Evolutionary conservation across 2,888 invertebrate genomes (phyloP).

Genomic region (Nymphalis polychloros): DNA sequence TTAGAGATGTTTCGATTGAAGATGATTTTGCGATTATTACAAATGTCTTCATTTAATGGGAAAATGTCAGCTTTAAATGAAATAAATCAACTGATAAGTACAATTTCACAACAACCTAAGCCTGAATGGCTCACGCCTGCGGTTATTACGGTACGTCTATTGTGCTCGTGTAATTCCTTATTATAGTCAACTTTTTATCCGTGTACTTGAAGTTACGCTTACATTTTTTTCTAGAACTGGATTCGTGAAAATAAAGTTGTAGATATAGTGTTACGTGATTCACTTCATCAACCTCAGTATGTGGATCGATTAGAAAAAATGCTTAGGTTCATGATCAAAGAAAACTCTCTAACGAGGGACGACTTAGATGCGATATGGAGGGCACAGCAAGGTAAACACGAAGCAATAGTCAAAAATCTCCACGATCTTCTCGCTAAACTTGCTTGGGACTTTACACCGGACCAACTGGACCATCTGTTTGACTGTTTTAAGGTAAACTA

Average conservation of each 20-base stretch:
- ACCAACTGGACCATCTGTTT: slow-evolving; percentile 97
- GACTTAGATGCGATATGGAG: slow-evolving; percentile 98
- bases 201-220: background rate
- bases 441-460: slow-evolving; percentile 99
- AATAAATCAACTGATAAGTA: slow-evolving; percentile 97
- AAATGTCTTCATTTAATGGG: slow-evolving; percentile 98
- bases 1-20: slow-evolving; percentile 97
- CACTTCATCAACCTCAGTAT: slow-evolving; percentile 98
- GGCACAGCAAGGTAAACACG: slow-evolving; percentile 98
- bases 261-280: slow-evolving; percentile 96
- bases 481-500: slow-evolving; percentile 93
- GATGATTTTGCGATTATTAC: slow-evolving; percentile 95
- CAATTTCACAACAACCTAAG: slow-evolving; percentile 94
- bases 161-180: background rate
- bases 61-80: slow-evolving; percentile 99
- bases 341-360: slow-evolving; percentile 91
- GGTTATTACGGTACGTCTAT: slow-evolving; percentile 91
- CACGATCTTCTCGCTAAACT: slow-evolving; percentile 97
- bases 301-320: slow-evolving; percentile 99
- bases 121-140: slow-evolving; percentile 96
- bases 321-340: slow-evolving; percentile 97
- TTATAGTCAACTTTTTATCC: no score
- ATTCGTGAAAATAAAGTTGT: slow-evolving; percentile 97
- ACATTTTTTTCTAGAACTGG: slow-evolving; percentile 86
- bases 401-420: slow-evolving; percentile 98